phyloP scores from a whole-genome alignment of 2,113 vertebrate genomes.

The Apteryx mantelli region DNA sequence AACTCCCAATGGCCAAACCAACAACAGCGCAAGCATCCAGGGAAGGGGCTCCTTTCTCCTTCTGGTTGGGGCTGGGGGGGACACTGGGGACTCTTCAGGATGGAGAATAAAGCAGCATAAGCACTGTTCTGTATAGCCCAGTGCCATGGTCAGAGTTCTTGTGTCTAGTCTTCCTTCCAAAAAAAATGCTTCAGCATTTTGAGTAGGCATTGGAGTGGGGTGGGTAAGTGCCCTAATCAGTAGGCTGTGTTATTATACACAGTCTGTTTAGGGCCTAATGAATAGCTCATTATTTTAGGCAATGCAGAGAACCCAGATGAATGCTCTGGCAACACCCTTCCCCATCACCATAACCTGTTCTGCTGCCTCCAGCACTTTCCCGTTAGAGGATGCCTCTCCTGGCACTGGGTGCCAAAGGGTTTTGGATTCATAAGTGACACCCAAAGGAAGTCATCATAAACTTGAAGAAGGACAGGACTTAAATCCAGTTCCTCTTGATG shows the following conservation, averaged over 20 bases:
- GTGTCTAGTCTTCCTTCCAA: neutral
- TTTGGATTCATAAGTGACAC: neutral
- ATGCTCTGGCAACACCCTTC: fast-evolving
- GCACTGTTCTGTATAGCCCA: neutral
- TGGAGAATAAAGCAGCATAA: neutral
- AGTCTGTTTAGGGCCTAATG: neutral
- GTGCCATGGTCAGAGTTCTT: neutral
- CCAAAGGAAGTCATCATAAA: neutral
- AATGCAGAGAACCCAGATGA: neutral
- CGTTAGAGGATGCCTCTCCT: neutral
- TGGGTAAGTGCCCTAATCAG: neutral
- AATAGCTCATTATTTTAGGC: neutral
- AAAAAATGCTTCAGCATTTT: neutral
- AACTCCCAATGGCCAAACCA: neutral
- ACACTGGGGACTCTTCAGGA: neutral
- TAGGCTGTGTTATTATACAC: neutral
- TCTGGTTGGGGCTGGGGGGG: neutral
- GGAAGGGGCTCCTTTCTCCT: neutral
- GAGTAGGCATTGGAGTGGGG: neutral
- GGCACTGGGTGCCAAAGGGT: neutral
- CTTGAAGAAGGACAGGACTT: neutral
- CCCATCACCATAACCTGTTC: neutral
- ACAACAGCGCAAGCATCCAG: neutral
- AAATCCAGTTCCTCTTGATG: neutral
- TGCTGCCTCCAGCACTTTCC: neutral